Percentiles rank a stretch among this genome's conserved stretches.
Evolutionary conservation across 2,113 vertebrate genomes (phyloP).

Genomic region (Actenoides lindsayi): DNA sequence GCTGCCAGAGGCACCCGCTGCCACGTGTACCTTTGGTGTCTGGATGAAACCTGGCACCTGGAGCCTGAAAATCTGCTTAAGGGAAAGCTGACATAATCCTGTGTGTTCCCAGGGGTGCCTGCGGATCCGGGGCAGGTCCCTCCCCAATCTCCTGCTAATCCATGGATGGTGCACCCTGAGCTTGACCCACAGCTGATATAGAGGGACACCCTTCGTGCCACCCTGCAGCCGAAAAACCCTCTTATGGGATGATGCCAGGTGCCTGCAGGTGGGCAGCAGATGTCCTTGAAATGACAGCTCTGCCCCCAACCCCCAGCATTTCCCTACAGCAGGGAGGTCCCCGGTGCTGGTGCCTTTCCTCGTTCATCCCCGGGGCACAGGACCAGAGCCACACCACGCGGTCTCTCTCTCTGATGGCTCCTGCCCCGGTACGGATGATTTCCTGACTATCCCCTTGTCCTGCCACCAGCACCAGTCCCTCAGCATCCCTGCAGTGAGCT

Average conservation of each 20-base stretch:
- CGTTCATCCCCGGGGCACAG: accelerated
- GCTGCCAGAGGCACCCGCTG: not conserved
- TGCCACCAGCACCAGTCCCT: not conserved
- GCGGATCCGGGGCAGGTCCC: not conserved
- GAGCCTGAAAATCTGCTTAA: not conserved
- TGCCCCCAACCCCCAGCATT: accelerated
- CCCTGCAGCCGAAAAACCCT: not conserved
- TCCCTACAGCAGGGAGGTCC: not conserved
- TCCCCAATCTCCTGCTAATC: not conserved
- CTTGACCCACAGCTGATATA: not conserved
- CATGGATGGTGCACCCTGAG: accelerated
- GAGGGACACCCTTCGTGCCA: accelerated
- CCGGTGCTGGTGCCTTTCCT: not conserved
- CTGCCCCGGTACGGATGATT: accelerated
- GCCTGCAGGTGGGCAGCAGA: not conserved
- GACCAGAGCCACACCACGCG: accelerated
- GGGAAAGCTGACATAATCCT: not conserved
- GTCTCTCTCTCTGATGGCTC: not conserved
- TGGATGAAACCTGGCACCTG: not conserved
- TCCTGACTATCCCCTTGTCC: not conserved
- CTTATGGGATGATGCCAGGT: not conserved
- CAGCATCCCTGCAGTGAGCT: not conserved
- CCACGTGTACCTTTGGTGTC: accelerated
- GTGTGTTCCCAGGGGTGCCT: not conserved
- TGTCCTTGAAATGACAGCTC: not conserved